phyloP scores from a whole-genome alignment of 2,113 vertebrate genomes.

The Diadophis punctatus region DNA sequence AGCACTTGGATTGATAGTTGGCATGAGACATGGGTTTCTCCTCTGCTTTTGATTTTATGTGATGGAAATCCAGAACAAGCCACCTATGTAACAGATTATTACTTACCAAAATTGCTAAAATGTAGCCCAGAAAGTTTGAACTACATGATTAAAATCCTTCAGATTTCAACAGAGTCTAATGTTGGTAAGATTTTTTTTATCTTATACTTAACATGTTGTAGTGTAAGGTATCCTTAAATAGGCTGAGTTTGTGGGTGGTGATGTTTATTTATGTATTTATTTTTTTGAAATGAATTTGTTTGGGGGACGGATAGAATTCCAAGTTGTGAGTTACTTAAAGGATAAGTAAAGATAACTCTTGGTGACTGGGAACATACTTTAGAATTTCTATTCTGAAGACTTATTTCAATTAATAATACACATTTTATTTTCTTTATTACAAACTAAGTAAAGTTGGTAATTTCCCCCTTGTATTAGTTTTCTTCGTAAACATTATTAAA shows the following conservation, averaged over 20 bases:
- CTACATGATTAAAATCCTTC: constrained; percentile 87
- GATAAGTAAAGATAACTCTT: not conserved
- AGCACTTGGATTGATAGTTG: constrained; percentile 77
- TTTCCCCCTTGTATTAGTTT: not conserved
- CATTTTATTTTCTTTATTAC: not conserved
- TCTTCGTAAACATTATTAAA: not conserved
- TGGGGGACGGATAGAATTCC: not conserved
- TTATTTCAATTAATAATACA: not conserved
- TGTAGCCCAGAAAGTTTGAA: constrained; percentile 84
- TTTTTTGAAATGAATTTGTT: not conserved
- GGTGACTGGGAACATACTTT: not conserved
- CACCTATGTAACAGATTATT: constrained; percentile 90
- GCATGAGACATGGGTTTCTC: constrained; percentile 87
- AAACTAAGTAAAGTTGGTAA: not conserved
- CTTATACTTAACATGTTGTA: not conserved
- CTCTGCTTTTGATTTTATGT: constrained; percentile 83
- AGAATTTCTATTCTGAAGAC: not conserved
- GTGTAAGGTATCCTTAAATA: not conserved
- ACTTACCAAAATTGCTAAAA: constrained; percentile 86
- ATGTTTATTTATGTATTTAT: not conserved
- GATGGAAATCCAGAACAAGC: constrained; percentile 81
- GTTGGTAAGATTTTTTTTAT: constrained; percentile 69
- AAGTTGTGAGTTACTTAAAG: not conserved
- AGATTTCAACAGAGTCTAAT: constrained; percentile 69
- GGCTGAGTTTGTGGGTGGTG: not conserved